Base-by-base conservation (phyloP, 2,113 vertebrate genomes). In the Phaetusa simplex region DNA sequence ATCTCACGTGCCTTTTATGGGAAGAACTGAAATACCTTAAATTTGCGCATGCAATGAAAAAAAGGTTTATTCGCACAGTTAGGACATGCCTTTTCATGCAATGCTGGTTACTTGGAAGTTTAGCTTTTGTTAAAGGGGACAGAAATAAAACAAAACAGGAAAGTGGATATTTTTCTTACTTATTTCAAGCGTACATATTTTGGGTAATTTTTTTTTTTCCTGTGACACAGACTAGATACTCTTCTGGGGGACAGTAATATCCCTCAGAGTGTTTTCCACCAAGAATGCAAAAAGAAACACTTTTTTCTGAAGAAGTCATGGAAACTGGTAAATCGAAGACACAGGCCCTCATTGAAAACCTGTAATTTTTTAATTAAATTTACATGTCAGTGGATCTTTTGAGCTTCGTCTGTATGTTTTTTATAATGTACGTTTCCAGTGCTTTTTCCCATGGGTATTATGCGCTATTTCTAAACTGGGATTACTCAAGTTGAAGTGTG, bases 401-500 rank as follows among this genome's bases (percentile, higher is more conserved):
- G 87, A 96, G 91, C 84, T 80, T 3, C 17, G 20, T 7, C 64
- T 64, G 76, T 66, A 59, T 78, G 86, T 61, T 94, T 94, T 93
- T 79, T 86, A 73, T 80, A 95, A 90, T 24, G 86, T 86, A 71
- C 14, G 0, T 94, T 95, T 91, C 89, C 42, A 80, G 47, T 27
- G 82, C 76, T 86, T 61, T 79, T 95, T 94, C 96, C 95, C 91
- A 36, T 84, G 95, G 87, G 93, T 49, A 59, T 86, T 74, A 38
- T 27, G 74, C 49, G 27, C 84, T 72, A 45, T 88, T 96, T 95
- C 94, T 90, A 90, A 92, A 82, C 87, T 26, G 92, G 87, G 82
- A 96, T 94, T 80, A 47, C 91, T 96, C 76, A 70, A 92, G 92
- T 77, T 80, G 88, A 97, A 96, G 95, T 94, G 96, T 95, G 94